Evolutionary conservation across 2,113 vertebrate genomes (phyloP).

Genomic region (Neolamprologus longior): DNA sequence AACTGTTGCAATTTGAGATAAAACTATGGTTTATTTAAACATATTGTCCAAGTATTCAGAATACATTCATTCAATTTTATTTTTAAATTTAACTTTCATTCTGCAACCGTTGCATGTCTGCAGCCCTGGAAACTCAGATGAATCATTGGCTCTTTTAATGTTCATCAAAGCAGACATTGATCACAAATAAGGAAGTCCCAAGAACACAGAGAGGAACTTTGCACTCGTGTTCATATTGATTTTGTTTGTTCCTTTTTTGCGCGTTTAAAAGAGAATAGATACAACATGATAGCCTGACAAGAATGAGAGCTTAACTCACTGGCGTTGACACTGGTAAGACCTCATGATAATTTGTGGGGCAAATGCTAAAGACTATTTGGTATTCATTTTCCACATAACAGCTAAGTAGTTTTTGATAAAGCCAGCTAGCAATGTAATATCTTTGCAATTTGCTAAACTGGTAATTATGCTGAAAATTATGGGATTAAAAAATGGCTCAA

Average conservation of each 20-base stretch:
- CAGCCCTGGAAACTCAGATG: not conserved
- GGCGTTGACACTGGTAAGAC: not conserved
- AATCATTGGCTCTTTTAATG: not conserved
- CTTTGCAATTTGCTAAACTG: not conserved
- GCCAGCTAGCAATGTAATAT: not conserved
- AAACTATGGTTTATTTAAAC: not conserved
- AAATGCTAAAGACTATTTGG: not conserved
- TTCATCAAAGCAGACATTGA: conserved; percentile 9
- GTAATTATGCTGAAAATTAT: not conserved
- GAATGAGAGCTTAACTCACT: not conserved
- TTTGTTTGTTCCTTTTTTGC: not conserved
- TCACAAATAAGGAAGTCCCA: not conserved
- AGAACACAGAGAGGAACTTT: not conserved
- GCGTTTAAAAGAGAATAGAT: not conserved
- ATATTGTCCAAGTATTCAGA: not conserved
- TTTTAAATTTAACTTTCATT: not conserved
- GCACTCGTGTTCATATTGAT: not conserved
- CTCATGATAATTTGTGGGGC: not conserved
- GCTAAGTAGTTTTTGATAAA: not conserved
- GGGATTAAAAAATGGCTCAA: not conserved
- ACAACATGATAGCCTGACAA: not conserved
- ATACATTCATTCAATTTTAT: not conserved
- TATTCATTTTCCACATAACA: not conserved
- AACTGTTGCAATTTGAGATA: not conserved
- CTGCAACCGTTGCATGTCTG: not conserved